Base-by-base conservation (phyloP, 2,888 invertebrate genomes). In the Calephelis perditalis region DNA sequence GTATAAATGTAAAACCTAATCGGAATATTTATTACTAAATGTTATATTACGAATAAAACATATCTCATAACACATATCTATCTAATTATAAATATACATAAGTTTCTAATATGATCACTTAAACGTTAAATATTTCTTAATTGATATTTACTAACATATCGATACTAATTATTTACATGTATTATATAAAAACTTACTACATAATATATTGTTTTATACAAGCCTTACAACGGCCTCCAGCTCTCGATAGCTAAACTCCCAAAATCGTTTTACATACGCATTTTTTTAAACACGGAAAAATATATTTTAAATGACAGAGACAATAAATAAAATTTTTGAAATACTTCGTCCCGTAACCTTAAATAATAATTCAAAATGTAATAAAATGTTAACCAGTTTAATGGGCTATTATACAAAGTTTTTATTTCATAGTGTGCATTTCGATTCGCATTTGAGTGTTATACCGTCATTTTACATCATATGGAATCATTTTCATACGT, bases 181-280 rank as follows among this genome's bases (percentile, higher is more conserved):
- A 37, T 54, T 36, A 54, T 35, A 61, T 43, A 61, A 47, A 57
- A 56, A 26, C 43, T 47, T 12, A 44, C 49, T 44, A 44, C 44
- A 4, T 26, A 43, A 49, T 43, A 57, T 56, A 45, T 47, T 40
- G 46, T 56, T 60, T 36, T 44, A 15, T 47, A 11, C 26, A 60
- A 60, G 60, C 60, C 59, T 59, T 55, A 47, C 7, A 47, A n/a
- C 57, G 47, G 43, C 43, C 11, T n/a, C 12, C 36, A n/a, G 36
- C 15, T 49, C 52, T 15, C 43, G 40, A 56, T 47, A 52, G 43
- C 46, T 15, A 36, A 26, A 52, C 9, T 43, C 10, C 40, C 26
- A 15, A 47, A 47, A 47, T 9, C 3, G 26, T 47, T 47, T 15
- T 9, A 47, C 7, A 8, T 47, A 7, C 6, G 12, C n/a, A 7